Evolutionary conservation across 1,140 invertebrate species (phyloP).

Genomic region (Drosophila pruinosa): DNA sequence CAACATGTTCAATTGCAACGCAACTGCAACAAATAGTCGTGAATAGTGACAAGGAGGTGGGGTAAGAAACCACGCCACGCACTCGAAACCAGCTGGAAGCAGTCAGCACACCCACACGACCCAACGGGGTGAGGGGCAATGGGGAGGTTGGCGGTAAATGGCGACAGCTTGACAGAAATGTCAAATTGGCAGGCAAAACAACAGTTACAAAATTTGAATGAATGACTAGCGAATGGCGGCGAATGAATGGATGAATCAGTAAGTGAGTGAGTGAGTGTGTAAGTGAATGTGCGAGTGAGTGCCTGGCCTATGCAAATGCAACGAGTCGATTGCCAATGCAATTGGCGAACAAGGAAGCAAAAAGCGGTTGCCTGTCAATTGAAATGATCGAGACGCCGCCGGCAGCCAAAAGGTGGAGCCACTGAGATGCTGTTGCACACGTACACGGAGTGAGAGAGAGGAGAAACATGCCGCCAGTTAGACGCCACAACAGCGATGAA

Average conservation of each 20-base stretch:
- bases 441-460: not conserved
- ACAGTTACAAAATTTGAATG: slow-evolving; percentile 69
- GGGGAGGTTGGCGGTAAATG: not conserved
- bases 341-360: slow-evolving; percentile 73
- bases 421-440: slow-evolving; percentile 26
- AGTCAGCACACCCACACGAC: slow-evolving; percentile 47
- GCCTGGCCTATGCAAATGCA: slow-evolving; percentile 57
- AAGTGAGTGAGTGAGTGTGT: slow-evolving; percentile 8
- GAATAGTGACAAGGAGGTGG: not conserved
- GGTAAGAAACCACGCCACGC: slow-evolving; percentile 38
- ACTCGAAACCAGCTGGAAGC: slow-evolving; percentile 45
- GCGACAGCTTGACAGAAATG: slow-evolving; percentile 58
- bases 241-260: slow-evolving; percentile 50
- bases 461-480: slow-evolving; percentile 20
- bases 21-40: slow-evolving; percentile 7
- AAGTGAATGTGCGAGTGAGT: slow-evolving; percentile 28
- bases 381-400: slow-evolving; percentile 52
- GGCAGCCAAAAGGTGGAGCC: slow-evolving; percentile 30
- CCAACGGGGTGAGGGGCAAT: not conserved
- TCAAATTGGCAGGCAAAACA: slow-evolving; percentile 69
- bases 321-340: slow-evolving; percentile 60
- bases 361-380: slow-evolving; percentile 59
- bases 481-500: not conserved
- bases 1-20: slow-evolving; percentile 42
- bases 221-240: slow-evolving; percentile 29